These are phyloP conservation scores for Pachyrhynchus sulphureomaculatus DNA, from an alignment of 1,140 invertebrate genomes.

Conservation along the genomic window DNA sequence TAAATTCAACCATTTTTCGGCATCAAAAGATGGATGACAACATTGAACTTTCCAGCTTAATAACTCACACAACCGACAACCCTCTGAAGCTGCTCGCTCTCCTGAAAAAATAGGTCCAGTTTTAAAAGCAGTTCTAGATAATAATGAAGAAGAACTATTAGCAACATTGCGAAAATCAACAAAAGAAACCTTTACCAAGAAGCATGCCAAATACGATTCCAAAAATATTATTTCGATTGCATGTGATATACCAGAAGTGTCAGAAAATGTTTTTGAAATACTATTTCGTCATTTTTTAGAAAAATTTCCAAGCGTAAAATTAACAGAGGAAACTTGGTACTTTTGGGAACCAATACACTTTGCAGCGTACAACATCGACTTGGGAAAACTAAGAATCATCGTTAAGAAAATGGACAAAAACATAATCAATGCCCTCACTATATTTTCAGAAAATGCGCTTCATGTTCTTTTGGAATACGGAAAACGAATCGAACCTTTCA, in stretches of 20 bases:
- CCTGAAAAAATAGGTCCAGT: neutral
- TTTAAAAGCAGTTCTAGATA: neutral
- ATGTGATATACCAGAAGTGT: slow-evolving; percentile 1
- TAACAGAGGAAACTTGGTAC: slow-evolving; percentile 22
- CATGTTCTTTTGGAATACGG: slow-evolving; percentile 34
- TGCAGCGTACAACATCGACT: slow-evolving; percentile 15
- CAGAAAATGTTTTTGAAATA: neutral
- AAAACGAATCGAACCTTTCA: slow-evolving; percentile 11
- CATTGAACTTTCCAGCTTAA: no score
- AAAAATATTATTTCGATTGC: slow-evolving; percentile 14
- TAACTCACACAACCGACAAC: no score
- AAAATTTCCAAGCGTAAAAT: slow-evolving; percentile 1
- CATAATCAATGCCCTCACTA: slow-evolving; percentile 19
- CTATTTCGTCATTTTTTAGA: neutral
- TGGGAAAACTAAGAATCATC: slow-evolving; percentile 19
- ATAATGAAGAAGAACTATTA: neutral
- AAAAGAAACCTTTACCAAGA: neutral
- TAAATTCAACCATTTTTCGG: no score
- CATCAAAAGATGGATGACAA: no score
- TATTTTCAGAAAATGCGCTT: slow-evolving; percentile 37
- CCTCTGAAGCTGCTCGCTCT: no score
- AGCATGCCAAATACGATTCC: neutral
- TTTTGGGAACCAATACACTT: slow-evolving; percentile 38
- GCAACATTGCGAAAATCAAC: neutral
- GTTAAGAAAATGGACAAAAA: neutral